phyloP scores from a whole-genome alignment of 2,888 invertebrate species.

The Cephus nigrinus region DNA sequence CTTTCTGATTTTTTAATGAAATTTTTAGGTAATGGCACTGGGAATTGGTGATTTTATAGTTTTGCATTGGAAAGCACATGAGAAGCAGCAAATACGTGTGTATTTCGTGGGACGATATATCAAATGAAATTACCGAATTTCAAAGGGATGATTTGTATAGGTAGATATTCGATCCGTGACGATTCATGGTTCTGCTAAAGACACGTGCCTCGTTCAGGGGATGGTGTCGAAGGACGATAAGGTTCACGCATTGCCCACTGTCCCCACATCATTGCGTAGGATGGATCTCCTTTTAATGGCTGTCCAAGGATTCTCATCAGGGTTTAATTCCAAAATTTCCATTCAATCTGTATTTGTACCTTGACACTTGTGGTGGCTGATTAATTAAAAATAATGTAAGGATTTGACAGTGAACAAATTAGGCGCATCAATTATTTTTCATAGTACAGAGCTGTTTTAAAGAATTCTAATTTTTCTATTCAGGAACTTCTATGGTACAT shows the following conservation, averaged over 20 bases:
- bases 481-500: no score
- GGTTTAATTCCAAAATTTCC: not conserved
- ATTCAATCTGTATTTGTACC: not conserved
- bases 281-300: not conserved
- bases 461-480: not conserved
- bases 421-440: no score
- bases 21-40: not conserved
- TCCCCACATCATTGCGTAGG: not conserved
- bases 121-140: not conserved
- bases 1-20: no score
- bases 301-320: not conserved
- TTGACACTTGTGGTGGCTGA: not conserved
- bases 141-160: not conserved
- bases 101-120: not conserved
- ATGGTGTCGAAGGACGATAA: not conserved
- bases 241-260: not conserved
- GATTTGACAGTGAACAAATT: no score
- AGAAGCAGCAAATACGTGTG: not conserved
- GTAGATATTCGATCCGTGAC: not conserved
- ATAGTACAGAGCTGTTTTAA: no score
- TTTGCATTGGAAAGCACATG: not conserved
- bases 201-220: not conserved
- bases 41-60: not conserved
- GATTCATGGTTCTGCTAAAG: not conserved
- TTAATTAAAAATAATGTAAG: no score